Evolutionary conservation across 2,797 vertebrate genomes (phyloP), one percentile per base, ranked within the genome.

Genomic region (Hippocampus kuda): DNA sequence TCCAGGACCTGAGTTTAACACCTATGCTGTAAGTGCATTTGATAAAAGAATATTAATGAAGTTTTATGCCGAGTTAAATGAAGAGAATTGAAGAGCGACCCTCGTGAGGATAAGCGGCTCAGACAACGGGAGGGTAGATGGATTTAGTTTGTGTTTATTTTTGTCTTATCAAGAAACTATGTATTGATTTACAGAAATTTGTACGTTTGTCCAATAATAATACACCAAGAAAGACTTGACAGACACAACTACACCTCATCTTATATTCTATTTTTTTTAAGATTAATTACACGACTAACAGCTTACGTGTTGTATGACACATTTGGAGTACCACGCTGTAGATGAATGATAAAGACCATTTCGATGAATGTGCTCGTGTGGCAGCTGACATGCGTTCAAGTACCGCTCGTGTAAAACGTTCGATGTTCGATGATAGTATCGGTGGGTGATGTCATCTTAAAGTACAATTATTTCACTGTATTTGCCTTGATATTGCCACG

Each of bases 371-470:
- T 70, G 62, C 34, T 7, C 34, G 70, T 68, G 7, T 68, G 86
- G 86, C 87, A 89, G 88, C 87, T 89, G 80, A 73, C 46, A 84
- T 78, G 75, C 77, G 51, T 66, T 76, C 26, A 67, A 70, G 70
- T 46, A 82, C 78, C 80, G 84, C 75, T 79, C 48, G 67, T 78
- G 57, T 72, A 65, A 76, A 61, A 38, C 22, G n/a, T 70, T 16
- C 1, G 66, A 72, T 66, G 44, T 70, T 16, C 1, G 66, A 72
- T 66, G 44, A 27, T n/a, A 62, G 57, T 65, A 54, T 68, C 44
- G 61, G 48, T 42, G 62, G 53, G 34, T 67, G 61, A 72, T 70
- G 67, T 76, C 72, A 72, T 69, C 41, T 51, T 70, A 26, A 30
- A 67, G 69, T 65, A 77, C 59, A 60, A 72, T 59, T 76, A 61